A percentile compares a stretch with the other conserved stretches of the same genome.
Evolutionary conservation across 2,888 invertebrate genomes (phyloP).

Genomic region (Fissipunctia ypsillon): DNA sequence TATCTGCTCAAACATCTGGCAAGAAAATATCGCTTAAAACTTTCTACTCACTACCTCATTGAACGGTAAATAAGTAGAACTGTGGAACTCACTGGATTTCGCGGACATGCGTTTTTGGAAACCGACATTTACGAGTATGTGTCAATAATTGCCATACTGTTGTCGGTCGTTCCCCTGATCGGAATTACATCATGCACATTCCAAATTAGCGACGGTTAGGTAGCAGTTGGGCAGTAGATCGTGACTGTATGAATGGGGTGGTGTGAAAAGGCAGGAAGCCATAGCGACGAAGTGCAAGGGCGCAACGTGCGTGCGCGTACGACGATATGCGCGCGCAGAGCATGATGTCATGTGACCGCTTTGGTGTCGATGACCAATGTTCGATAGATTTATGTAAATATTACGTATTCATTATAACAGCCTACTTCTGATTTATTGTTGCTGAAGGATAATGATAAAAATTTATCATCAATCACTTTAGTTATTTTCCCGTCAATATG

Average conservation of each 20-base stretch:
- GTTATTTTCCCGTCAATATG: background rate
- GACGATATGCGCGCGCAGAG: constrained; percentile 39
- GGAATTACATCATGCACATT: constrained; percentile 69
- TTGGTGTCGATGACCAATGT: constrained; percentile 64
- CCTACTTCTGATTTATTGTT: no score
- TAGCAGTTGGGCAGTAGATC: constrained; percentile 77
- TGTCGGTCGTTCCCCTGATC: constrained; percentile 56
- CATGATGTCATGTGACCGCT: constrained; percentile 65
- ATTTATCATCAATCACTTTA: no score
- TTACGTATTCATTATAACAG: no score
- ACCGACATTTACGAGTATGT: constrained; percentile 28
- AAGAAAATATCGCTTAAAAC: constrained; percentile 39
- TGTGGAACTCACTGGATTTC: constrained; percentile 32
- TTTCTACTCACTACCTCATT: constrained; percentile 45
- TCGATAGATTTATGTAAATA: constrained; percentile 51
- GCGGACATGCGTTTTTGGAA: constrained; percentile 37
- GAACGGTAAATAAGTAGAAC: constrained; percentile 23
- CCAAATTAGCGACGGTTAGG: constrained; percentile 72
- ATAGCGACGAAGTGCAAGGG: constrained; percentile 81
- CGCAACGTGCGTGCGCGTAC: constrained; percentile 70
- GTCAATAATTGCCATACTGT: constrained; percentile 32
- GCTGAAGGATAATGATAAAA: background rate
- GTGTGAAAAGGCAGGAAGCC: constrained; percentile 82
- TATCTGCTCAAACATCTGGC: constrained; percentile 23
- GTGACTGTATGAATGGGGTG: constrained; percentile 82